Conservation (phyloP, 1,140 invertebrate genomes). For the Conus ventricosus region DNA sequence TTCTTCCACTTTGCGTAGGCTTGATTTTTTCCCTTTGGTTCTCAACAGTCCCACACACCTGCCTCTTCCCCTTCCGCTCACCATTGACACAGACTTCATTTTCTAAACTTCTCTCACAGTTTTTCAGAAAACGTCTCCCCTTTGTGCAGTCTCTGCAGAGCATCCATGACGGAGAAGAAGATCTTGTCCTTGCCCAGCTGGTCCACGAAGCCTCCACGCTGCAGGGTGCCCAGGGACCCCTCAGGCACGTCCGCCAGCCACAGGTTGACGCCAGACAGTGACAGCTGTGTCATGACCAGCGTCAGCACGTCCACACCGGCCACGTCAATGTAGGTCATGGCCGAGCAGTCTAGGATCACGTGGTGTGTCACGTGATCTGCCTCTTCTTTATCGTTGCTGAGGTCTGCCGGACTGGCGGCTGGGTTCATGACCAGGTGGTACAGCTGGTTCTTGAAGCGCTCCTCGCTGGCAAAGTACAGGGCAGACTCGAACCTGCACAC, state of each 20-base stretch:
- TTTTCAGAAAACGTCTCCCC: neutral
- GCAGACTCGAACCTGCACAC: conserved; percentile 56
- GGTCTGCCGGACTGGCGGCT: neutral
- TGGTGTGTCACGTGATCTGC: conserved; percentile 30
- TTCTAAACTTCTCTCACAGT: neutral
- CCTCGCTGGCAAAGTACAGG: conserved; percentile 70
- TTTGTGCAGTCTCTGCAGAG: neutral
- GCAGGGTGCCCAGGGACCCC: conserved; percentile 38
- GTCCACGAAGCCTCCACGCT: conserved; percentile 47
- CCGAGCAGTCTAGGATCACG: conserved; percentile 65
- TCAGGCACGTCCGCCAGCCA: conserved; percentile 44
- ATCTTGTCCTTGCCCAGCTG: neutral
- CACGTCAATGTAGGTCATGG: conserved; percentile 66
- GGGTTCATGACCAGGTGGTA: conserved; percentile 48
- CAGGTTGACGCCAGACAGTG: conserved; percentile 40
- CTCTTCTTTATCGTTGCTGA: neutral
- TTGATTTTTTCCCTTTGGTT: neutral
- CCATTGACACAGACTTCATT: neutral
- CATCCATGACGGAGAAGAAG: conserved; percentile 11
- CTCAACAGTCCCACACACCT: neutral
- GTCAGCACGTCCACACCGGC: conserved; percentile 60
- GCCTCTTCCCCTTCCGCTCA: neutral
- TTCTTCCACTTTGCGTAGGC: too few species aligned
- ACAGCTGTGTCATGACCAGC: conserved; percentile 52
- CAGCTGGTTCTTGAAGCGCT: conserved; percentile 63